Evolutionary conservation across 2,797 vertebrate species (phyloP), one percentile per base, ranked within the genome.

Genomic region (Loris lydekkerianus): DNA sequence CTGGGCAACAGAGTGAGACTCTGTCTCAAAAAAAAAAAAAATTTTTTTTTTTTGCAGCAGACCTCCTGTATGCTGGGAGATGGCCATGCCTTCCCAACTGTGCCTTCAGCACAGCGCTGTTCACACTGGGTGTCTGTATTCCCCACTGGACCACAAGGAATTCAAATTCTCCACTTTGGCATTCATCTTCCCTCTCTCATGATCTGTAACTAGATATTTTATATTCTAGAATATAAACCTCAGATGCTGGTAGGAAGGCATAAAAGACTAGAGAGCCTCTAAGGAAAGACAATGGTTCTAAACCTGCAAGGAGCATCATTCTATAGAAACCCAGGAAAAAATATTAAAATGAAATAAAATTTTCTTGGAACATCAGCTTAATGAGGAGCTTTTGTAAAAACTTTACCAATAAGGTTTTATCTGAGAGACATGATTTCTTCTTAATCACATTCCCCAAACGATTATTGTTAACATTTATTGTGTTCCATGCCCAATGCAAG

Each of bases 391-490:
- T 89, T 92, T 82, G 7, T 73, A 20, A 86, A 93, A 91, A 56
- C 37, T 69, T 81, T 77, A 11, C 89, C 56, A 89, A 46, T 69
- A 70, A 75, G 17, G 29, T 69, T 93, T 95, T 78, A 69, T 76
- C 25, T 69, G 82, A 21, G 21, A 89, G 13, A 2, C 58, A 11
- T 29, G 43, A 77, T 92, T 88, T 76, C 40, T 67, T 92, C 78
- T 43, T 84, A 60, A 43, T 46, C 31, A 8, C 20, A 25, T 82
- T 93, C 20, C 8, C 49, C 18, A 86, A 49, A n/a, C 73, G 37
- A 78, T 67, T 37, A 29, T 37, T 34, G 31, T 56, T 53, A 18
- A 9, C 58, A 20, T 89, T 72, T 58, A n/a, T 18, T 9, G 8
- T 20, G 27, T 65, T 2, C 31, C 25, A 23, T 56, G 18, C 10